Evolutionary conservation across 2,113 vertebrate genomes (phyloP).

Genomic region (Oryzias woworae): DNA sequence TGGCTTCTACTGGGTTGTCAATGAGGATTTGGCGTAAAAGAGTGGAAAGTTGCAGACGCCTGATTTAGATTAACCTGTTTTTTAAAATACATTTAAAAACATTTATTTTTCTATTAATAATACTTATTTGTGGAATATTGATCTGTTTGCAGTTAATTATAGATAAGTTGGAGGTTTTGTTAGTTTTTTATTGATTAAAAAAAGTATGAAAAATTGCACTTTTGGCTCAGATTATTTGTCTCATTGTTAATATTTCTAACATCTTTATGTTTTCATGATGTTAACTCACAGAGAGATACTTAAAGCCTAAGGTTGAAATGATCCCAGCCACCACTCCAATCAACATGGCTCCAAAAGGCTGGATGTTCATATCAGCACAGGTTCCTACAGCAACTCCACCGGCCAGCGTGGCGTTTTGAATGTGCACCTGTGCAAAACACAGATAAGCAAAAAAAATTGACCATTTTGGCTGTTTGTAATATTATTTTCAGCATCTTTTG

Average conservation of each 20-base stretch:
- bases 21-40: too few relatives aligned
- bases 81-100: too few relatives aligned
- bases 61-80: too few relatives aligned
- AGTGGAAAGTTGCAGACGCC: too few relatives aligned
- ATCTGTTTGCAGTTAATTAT: too few relatives aligned
- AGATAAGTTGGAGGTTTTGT: too few relatives aligned
- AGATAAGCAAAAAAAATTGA: not conserved
- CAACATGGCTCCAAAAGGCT: constrained; percentile 82
- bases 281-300: constrained; percentile 84
- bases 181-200: too few relatives aligned
- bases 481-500: not conserved
- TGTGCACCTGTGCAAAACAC: constrained; percentile 82
- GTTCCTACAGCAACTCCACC: constrained; percentile 96
- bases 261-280: not conserved
- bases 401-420: constrained; percentile 94
- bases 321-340: constrained; percentile 86
- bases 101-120: too few relatives aligned
- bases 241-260: not conserved
- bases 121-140: too few relatives aligned
- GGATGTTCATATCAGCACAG: constrained; percentile 86
- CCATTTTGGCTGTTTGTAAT: accelerated
- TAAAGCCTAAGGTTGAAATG: constrained; percentile 89
- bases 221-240: too few relatives aligned
- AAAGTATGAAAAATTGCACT: too few relatives aligned
- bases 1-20: too few relatives aligned